phyloP scores from a whole-genome alignment of 2,797 vertebrate species.

The Anguilla anguilla region DNA sequence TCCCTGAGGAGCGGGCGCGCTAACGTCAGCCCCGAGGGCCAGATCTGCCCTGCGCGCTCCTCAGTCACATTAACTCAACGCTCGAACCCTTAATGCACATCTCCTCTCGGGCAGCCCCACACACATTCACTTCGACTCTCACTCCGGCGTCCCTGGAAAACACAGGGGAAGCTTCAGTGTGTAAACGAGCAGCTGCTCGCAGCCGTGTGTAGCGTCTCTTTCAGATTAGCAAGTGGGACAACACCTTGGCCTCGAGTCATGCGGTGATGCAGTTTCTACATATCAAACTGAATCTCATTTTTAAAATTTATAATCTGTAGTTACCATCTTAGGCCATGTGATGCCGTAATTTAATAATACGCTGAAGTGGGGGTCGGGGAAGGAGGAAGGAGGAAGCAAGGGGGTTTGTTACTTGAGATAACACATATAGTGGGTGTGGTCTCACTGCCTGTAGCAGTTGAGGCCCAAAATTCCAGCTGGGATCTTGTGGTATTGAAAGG shows the following conservation, averaged over 20 bases:
- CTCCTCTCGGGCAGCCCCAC: not conserved
- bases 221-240: not conserved
- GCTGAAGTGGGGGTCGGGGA: not conserved
- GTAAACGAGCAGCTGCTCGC: not conserved
- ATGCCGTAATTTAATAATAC: not conserved
- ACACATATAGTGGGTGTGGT: not conserved
- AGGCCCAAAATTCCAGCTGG: not conserved
- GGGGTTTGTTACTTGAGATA: not conserved
- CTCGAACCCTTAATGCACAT: not conserved
- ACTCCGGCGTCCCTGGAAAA: not conserved
- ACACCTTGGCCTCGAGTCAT: not conserved
- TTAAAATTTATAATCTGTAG: not conserved
- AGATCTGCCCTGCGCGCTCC: not conserved
- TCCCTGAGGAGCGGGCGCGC: not conserved
- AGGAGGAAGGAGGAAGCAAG: not conserved
- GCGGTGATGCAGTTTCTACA: not conserved
- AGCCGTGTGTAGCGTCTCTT: not conserved
- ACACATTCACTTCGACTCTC: not conserved
- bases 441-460: not conserved
- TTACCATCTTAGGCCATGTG: not conserved
- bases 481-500: not conserved
- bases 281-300: not conserved
- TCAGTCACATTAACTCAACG: not conserved
- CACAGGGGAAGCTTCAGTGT: not conserved
- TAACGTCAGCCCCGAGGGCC: not conserved